phyloP scores from a whole-genome alignment of 2,113 vertebrate genomes.

The Diphyllodes magnificus region DNA sequence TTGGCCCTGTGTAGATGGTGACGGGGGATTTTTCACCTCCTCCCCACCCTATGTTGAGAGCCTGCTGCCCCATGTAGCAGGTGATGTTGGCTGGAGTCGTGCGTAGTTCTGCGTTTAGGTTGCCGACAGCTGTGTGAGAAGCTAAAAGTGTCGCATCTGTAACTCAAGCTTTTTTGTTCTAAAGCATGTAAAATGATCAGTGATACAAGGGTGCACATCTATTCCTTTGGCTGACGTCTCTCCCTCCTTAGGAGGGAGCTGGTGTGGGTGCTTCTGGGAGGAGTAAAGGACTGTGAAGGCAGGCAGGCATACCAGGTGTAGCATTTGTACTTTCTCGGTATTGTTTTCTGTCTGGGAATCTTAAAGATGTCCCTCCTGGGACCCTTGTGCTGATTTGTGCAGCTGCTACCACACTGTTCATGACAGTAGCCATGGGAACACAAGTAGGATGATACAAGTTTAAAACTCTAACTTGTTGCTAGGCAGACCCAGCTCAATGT shows the following conservation, averaged over 20 bases:
- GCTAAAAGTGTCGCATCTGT: background rate
- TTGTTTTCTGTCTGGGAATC: constrained; percentile 51
- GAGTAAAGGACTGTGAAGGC: background rate
- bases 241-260: background rate
- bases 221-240: background rate
- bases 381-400: constrained; percentile 55
- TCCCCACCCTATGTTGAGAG: background rate
- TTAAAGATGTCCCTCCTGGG: constrained; percentile 54
- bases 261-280: background rate
- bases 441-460: constrained; percentile 68
- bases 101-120: background rate
- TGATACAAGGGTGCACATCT: background rate
- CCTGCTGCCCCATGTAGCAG: background rate
- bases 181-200: background rate
- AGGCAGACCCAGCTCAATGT: constrained; percentile 59
- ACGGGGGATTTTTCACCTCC: background rate
- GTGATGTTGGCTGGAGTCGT: background rate
- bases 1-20: background rate
- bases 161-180: background rate
- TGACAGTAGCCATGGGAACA: constrained; percentile 76
- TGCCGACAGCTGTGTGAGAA: background rate
- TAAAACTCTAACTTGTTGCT: constrained; percentile 74
- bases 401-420: constrained; percentile 53
- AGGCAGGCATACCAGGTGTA: background rate
- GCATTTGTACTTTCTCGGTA: background rate